phyloP scores from a whole-genome alignment of 2,113 vertebrate species.

The Alouatta palliata region DNA sequence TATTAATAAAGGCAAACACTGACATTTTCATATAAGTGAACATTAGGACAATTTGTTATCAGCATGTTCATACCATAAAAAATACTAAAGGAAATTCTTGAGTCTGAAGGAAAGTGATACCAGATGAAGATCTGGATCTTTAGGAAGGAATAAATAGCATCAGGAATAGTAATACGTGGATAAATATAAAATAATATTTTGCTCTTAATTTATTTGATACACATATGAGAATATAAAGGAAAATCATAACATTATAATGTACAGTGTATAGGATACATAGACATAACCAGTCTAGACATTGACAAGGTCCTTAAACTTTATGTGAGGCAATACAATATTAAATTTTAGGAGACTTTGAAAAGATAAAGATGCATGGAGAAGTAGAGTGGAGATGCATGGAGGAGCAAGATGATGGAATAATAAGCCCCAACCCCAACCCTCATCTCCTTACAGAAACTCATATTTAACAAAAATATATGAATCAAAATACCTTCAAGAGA shows the following conservation, averaged over 20 bases:
- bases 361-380: background rate
- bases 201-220: background rate
- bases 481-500: background rate
- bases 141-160: background rate
- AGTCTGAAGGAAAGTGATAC: background rate
- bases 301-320: background rate
- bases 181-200: conserved; percentile 13
- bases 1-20: background rate
- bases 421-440: background rate
- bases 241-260: background rate
- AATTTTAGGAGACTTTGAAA: conserved; percentile 8
- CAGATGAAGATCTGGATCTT: background rate
- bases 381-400: background rate
- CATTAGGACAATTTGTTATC: background rate
- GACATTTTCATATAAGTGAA: background rate
- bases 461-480: background rate
- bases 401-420: background rate
- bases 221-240: background rate
- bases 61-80: background rate
- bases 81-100: background rate
- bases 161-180: background rate
- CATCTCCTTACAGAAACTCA: background rate
- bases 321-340: background rate
- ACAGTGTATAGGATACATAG: background rate
- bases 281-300: background rate